Evolutionary conservation across 2,888 invertebrate genomes (phyloP).

Genomic region (Drosophila antonietae): DNA sequence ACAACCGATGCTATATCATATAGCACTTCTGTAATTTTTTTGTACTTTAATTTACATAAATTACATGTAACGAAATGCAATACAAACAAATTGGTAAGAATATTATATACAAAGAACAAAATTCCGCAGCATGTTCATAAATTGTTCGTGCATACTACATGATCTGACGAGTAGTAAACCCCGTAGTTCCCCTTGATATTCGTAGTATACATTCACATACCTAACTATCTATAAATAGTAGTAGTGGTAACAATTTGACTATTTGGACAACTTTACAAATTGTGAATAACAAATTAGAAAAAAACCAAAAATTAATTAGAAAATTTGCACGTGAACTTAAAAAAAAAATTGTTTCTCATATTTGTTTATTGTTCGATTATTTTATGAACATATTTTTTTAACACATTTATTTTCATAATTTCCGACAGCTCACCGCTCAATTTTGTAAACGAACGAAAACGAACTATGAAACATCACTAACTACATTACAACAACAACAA

Average conservation of each 20-base stretch:
- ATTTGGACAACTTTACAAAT: slow-evolving; percentile 29
- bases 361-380: slow-evolving; percentile 1
- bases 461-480: slow-evolving; percentile 55
- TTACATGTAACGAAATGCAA: slow-evolving; percentile 77
- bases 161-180: slow-evolving; percentile 60
- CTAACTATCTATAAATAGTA: slow-evolving; percentile 8
- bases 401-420: neutral
- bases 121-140: slow-evolving; percentile 60
- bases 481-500: slow-evolving; percentile 45
- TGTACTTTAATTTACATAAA: slow-evolving; percentile 76
- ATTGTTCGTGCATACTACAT: slow-evolving; percentile 63
- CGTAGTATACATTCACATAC: slow-evolving; percentile 33
- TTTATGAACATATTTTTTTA: slow-evolving; percentile 21
- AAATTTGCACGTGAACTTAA: slow-evolving; percentile 52
- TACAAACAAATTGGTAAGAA: slow-evolving; percentile 73
- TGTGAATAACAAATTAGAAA: slow-evolving; percentile 57
- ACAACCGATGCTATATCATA: slow-evolving; percentile 72
- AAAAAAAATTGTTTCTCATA: slow-evolving; percentile 2
- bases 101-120: slow-evolving; percentile 30
- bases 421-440: slow-evolving; percentile 76
- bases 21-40: slow-evolving; percentile 75
- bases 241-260: slow-evolving; percentile 22
- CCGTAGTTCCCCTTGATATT: slow-evolving; percentile 47
- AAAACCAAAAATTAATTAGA: slow-evolving; percentile 13
- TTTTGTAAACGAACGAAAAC: slow-evolving; percentile 78